phyloP scores from a whole-genome alignment of 1,140 invertebrate genomes.

The Thaumatotibia leucotreta region DNA sequence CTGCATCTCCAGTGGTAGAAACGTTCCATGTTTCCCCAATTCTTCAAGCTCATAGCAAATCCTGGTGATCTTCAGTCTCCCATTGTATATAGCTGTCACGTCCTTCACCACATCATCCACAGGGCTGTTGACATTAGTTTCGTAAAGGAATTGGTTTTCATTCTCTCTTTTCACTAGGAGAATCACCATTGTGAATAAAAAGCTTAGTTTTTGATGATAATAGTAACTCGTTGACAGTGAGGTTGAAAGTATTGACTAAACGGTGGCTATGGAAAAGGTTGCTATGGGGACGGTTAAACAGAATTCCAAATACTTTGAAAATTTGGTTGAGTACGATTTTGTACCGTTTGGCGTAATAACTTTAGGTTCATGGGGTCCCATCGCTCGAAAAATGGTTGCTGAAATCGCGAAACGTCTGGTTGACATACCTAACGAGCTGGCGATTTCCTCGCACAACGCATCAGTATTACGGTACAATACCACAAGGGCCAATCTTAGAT shows the following conservation, averaged over 20 bases:
- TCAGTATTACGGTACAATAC: no score
- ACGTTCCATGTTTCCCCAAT: slow-evolving; percentile 90
- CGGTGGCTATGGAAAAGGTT: slow-evolving; percentile 28
- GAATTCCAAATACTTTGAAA: no score
- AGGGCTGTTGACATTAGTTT: slow-evolving; percentile 81
- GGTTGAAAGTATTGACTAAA: slow-evolving; percentile 31
- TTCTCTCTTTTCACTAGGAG: slow-evolving; percentile 92
- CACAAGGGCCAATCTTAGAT: no score
- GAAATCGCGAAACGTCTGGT: no score
- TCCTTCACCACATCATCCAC: slow-evolving; percentile 86
- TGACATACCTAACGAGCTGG: no score
- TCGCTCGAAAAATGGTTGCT: no score
- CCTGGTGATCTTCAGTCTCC: slow-evolving; percentile 89
- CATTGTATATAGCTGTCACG: slow-evolving; percentile 91
- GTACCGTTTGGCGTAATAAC: no score
- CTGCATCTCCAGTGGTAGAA: slow-evolving; percentile 91
- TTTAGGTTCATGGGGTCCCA: no score
- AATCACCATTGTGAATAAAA: slow-evolving; percentile 84
- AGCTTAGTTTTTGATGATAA: neutral
- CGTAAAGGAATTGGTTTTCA: slow-evolving; percentile 91
- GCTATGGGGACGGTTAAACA: neutral
- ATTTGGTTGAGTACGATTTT: no score
- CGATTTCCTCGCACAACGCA: no score
- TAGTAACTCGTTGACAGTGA: neutral
- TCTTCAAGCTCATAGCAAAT: slow-evolving; percentile 94